Percentiles rank a stretch among this genome's conserved stretches.
Evolutionary conservation across 2,113 vertebrate species (phyloP).

Genomic region (Dromiciops gliroides): DNA sequence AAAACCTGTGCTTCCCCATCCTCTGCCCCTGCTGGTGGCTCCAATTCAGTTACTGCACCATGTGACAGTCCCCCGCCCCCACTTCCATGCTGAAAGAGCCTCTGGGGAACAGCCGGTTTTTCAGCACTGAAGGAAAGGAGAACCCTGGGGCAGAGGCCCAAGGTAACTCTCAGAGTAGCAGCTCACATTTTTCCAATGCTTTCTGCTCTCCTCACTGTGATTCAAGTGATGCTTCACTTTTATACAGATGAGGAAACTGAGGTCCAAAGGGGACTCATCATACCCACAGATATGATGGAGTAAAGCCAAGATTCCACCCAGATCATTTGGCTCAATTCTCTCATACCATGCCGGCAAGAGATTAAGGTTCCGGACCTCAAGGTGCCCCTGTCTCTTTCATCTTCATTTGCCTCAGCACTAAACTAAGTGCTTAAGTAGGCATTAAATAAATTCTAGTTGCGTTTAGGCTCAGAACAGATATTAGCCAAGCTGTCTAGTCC

Average conservation of each 20-base stretch:
- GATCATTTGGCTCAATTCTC: background rate
- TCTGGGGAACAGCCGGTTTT: background rate
- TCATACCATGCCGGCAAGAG: background rate
- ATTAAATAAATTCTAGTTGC: background rate
- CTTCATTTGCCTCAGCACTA: background rate
- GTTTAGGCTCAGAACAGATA: background rate
- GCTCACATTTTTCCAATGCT: background rate
- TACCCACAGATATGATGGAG: background rate
- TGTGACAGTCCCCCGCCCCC: background rate
- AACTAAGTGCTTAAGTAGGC: background rate
- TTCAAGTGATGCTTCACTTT: background rate
- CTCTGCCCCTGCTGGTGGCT: background rate
- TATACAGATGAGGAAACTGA: background rate
- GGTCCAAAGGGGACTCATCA: background rate
- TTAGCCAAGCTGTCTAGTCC: background rate
- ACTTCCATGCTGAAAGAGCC: background rate
- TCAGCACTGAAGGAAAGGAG: background rate
- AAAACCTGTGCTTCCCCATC: background rate
- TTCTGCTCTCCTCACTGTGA: background rate
- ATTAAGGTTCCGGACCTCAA: background rate
- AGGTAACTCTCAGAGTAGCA: background rate
- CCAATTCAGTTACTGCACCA: constrained; percentile 1
- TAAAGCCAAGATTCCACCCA: background rate
- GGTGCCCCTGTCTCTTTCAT: background rate
- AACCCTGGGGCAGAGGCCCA: background rate